Conservation (phyloP, 2,888 invertebrate genomes). For the Syrphus vitripennis region DNA sequence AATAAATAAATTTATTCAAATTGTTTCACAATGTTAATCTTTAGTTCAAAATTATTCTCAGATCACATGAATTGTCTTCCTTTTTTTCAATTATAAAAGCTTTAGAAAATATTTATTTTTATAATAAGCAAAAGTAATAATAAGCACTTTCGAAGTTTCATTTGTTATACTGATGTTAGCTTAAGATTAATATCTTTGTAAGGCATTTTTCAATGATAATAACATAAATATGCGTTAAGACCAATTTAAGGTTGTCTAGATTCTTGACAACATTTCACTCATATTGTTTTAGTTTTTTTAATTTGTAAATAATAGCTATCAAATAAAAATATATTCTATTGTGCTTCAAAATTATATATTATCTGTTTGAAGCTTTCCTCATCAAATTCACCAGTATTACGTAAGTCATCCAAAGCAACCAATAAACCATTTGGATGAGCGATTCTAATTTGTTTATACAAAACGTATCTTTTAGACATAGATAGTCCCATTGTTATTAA, state of each 20-base stretch:
- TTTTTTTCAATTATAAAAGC: neutral
- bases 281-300: neutral
- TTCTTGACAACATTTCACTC: neutral
- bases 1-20: neutral
- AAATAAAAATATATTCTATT: neutral
- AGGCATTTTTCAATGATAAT: neutral
- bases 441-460: conserved; percentile 34
- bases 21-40: neutral
- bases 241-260: too few species aligned
- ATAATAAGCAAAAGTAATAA: neutral
- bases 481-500: neutral
- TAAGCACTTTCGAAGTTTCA: neutral
- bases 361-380: neutral
- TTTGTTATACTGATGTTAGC: neutral
- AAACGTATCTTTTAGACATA: neutral
- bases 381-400: neutral
- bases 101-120: neutral
- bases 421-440: conserved; percentile 31
- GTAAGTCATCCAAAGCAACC: neutral
- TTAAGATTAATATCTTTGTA: neutral
- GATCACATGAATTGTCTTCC: too few species aligned
- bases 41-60: neutral
- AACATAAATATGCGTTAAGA: too few species aligned
- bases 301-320: neutral
- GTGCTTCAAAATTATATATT: neutral